These are phyloP conservation scores for Syncerus caffer DNA, from an alignment of 2,797 vertebrate genomes.

Conservation along the genomic window DNA sequence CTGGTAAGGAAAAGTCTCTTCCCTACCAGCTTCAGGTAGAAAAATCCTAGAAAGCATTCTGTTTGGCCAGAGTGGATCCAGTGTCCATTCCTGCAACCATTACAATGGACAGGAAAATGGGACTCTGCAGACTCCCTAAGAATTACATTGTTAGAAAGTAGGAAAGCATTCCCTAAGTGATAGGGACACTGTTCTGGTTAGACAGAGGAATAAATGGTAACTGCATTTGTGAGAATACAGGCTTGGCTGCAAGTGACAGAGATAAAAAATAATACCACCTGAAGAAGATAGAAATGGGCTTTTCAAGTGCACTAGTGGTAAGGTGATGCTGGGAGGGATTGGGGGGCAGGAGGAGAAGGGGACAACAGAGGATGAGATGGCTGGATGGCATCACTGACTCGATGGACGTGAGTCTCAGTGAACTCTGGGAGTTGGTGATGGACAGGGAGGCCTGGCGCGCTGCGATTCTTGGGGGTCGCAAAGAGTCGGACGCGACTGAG, in stretches of 20 bases:
- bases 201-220: neutral
- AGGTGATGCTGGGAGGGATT: too few relatives aligned
- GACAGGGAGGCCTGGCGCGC: too few relatives aligned
- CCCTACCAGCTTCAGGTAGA: neutral
- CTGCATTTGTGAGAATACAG: neutral
- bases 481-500: too few relatives aligned
- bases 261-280: neutral
- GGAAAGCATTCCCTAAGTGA: neutral
- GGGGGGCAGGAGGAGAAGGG: too few relatives aligned
- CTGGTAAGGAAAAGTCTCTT: neutral
- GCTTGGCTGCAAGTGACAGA: neutral
- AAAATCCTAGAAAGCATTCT: neutral
- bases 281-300: neutral
- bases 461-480: too few relatives aligned
- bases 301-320: neutral
- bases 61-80: neutral
- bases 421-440: too few relatives aligned
- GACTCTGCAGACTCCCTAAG: neutral
- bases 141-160: neutral
- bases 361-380: too few relatives aligned
- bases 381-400: too few relatives aligned
- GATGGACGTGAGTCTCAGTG: too few relatives aligned
- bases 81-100: neutral
- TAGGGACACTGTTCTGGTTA: neutral
- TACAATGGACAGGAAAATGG: neutral